phyloP scores from a whole-genome alignment of 2,888 invertebrate genomes.

The Acleris literana region DNA sequence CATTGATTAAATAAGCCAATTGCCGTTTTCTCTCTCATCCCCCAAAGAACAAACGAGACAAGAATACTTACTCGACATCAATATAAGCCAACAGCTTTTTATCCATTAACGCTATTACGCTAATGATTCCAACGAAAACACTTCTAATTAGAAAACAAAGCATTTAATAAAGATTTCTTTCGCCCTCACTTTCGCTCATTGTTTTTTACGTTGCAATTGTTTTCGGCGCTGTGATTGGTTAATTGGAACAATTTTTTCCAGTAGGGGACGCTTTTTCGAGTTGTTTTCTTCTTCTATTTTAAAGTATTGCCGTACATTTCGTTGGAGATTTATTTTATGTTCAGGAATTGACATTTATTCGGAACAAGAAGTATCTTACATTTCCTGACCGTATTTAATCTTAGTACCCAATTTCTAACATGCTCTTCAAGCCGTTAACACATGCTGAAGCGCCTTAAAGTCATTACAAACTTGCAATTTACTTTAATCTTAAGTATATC shows the following conservation, averaged over 20 bases:
- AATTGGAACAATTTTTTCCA: conserved; percentile 18
- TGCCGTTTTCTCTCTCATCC: neutral
- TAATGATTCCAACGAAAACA: conserved; percentile 70
- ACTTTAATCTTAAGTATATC: too few relatives aligned
- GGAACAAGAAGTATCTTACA: too few relatives aligned
- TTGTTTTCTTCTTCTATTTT: too few relatives aligned
- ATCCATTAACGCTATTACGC: conserved; percentile 74
- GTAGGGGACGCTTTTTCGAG: neutral
- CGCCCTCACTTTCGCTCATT: conserved; percentile 42
- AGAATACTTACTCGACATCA: conserved; percentile 34
- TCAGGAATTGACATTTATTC: too few relatives aligned
- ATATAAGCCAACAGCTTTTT: conserved; percentile 49
- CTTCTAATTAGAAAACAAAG: conserved; percentile 77
- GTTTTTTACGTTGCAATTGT: conserved; percentile 33
- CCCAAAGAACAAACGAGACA: neutral
- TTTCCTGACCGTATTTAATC: too few relatives aligned
- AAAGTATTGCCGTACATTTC: too few relatives aligned
- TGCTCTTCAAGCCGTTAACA: too few relatives aligned
- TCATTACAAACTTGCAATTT: too few relatives aligned
- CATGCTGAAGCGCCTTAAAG: too few relatives aligned
- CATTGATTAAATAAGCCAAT: conserved; percentile 4
- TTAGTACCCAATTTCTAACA: too few relatives aligned
- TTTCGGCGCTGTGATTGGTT: conserved; percentile 30
- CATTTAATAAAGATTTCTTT: conserved; percentile 73
- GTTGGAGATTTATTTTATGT: too few relatives aligned